These are phyloP conservation scores for Megaceryle torquata DNA, from an alignment of 2,113 vertebrate genomes.

Conservation along the genomic window DNA sequence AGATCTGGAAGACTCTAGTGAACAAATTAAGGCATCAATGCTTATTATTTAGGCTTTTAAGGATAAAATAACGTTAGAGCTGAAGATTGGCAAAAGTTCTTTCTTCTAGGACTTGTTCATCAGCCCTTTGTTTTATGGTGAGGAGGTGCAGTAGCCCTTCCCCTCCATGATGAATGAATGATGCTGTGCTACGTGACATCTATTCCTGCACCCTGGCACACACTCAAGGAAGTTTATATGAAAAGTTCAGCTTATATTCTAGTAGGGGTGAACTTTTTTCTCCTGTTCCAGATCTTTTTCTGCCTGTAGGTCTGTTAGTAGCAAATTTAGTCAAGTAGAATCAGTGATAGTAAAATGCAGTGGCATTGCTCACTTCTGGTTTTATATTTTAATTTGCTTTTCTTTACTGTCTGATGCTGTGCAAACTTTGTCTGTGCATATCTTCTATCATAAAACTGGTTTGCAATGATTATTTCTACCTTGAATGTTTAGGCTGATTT, in stretches of 20 bases:
- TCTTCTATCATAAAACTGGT: not conserved
- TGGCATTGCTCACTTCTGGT: not conserved
- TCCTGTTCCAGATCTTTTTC: not conserved
- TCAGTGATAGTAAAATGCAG: not conserved
- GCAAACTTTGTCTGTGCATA: rapidly evolving
- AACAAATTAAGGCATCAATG: slow-evolving; percentile 63
- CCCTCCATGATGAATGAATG: not conserved
- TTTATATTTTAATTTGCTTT: not conserved
- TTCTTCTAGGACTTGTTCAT: not conserved
- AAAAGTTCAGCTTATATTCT: slow-evolving; percentile 5
- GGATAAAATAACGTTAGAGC: slow-evolving; percentile 50
- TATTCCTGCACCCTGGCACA: not conserved
- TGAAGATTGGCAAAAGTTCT: slow-evolving; percentile 14
- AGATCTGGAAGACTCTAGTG: slow-evolving; percentile 58
- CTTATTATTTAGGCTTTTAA: slow-evolving; percentile 68
- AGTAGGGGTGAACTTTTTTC: slow-evolving; percentile 1
- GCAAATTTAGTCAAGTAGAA: not conserved
- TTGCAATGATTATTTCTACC: not conserved
- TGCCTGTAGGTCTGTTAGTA: not conserved
- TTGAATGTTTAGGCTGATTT: not conserved
- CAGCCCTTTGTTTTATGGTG: slow-evolving; percentile 6
- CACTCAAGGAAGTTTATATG: not conserved
- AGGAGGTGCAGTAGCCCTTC: not conserved
- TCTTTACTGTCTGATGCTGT: not conserved
- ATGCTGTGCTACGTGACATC: not conserved